A percentile compares a stretch with the other conserved stretches of the same genome.
These are phyloP conservation scores for Chrysaora quinquecirrha DNA, from an alignment of 30 jellyfish, hydroid and myxozoan species.

Conservation along the genomic window DNA sequence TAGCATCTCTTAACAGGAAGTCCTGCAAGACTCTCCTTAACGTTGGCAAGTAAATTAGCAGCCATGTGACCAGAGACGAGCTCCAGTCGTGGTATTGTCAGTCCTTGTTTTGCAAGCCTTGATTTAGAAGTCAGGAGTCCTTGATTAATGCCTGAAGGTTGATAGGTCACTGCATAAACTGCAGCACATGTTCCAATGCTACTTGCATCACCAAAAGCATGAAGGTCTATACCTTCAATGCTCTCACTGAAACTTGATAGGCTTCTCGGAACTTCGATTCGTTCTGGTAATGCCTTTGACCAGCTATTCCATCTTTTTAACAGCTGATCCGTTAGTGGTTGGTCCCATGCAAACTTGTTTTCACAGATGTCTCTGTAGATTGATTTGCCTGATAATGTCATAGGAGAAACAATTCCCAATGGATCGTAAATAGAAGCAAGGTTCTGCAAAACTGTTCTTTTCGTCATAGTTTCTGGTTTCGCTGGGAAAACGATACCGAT, in stretches of 20 bases:
- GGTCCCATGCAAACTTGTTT: slow-evolving; percentile 26
- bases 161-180: too few species aligned
- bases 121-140: too few species aligned
- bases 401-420: slow-evolving; percentile 52
- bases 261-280: not conserved
- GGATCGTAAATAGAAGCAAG: slow-evolving; percentile 36
- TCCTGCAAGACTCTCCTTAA: too few species aligned
- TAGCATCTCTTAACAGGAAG: too few species aligned
- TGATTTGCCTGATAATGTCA: not conserved
- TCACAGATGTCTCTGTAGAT: slow-evolving; percentile 16
- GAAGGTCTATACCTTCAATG: not conserved
- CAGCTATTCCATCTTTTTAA: slow-evolving; percentile 1
- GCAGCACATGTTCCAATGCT: too few species aligned
- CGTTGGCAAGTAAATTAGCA: too few species aligned
- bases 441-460: not conserved
- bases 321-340: slow-evolving; percentile 1
- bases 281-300: not conserved
- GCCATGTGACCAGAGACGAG: too few species aligned
- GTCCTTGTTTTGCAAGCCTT: too few species aligned
- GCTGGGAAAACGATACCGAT: slow-evolving; percentile 44
- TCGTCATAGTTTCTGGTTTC: not conserved
- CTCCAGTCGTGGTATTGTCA: too few species aligned
- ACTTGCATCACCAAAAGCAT: too few species aligned
- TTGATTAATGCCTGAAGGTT: too few species aligned
- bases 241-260: not conserved